phyloP scores from a whole-genome alignment of 1,140 invertebrate species.

The Cecropterus lyciades region DNA sequence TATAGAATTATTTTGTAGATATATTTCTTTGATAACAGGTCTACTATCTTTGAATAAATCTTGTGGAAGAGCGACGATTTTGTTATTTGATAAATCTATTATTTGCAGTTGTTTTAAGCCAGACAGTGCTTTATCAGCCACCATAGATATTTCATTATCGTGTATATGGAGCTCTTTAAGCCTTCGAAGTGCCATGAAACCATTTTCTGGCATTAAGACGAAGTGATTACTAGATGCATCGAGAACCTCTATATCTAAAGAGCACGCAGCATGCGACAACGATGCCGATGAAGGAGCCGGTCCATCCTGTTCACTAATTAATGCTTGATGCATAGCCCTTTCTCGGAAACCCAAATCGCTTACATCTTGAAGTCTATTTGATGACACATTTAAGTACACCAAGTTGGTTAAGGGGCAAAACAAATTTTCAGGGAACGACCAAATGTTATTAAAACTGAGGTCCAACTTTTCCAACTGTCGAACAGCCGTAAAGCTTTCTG shows the following conservation, averaged over 20 bases:
- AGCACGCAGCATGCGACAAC: constrained; percentile 86
- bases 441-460: constrained; percentile 94
- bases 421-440: constrained; percentile 92
- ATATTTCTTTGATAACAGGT: constrained; percentile 92
- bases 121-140: constrained; percentile 91
- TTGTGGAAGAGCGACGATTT: constrained; percentile 93
- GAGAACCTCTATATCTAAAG: constrained; percentile 91
- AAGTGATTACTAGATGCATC: constrained; percentile 95
- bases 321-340: constrained; percentile 84
- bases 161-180: constrained; percentile 91
- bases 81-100: constrained; percentile 94
- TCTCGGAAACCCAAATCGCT: constrained; percentile 91
- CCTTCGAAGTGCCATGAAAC: constrained; percentile 90
- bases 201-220: constrained; percentile 90
- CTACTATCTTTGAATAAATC: constrained; percentile 92
- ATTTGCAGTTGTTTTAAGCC: constrained; percentile 91
- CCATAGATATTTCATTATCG: constrained; percentile 93
- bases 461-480: constrained; percentile 92
- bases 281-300: constrained; percentile 66
- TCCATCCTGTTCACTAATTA: constrained; percentile 86
- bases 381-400: constrained; percentile 91
- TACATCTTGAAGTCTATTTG: constrained; percentile 93
- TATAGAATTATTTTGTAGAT: constrained; percentile 95
- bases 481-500: constrained; percentile 89
- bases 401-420: constrained; percentile 93